These are phyloP conservation scores for Mesorhabditis spiculigera DNA, from an alignment of 2,888 invertebrate genomes.

Conservation along the genomic window DNA sequence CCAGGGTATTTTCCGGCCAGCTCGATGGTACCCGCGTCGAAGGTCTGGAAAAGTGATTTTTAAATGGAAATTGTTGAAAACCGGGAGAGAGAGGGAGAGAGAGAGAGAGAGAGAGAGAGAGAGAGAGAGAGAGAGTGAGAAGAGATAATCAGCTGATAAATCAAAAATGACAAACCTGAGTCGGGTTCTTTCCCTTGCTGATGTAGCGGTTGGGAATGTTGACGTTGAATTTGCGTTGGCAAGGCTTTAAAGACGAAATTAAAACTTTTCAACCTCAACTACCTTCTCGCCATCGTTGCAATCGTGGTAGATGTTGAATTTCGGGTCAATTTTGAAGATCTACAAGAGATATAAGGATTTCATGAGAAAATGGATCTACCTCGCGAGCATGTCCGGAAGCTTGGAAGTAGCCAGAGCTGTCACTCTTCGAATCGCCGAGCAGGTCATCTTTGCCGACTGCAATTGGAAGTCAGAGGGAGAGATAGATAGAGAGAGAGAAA, in stretches of 20 bases:
- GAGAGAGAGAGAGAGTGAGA: too few relatives aligned
- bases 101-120: too few relatives aligned
- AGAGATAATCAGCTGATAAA: too few relatives aligned
- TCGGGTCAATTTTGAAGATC: not conserved
- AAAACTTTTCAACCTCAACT: not conserved
- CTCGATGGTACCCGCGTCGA: conserved; percentile 32
- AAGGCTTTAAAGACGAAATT: not conserved
- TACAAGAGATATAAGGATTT: not conserved
- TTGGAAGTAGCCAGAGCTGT: not conserved
- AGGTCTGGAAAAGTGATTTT: conserved; percentile 15
- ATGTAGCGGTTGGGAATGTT: conserved; percentile 2
- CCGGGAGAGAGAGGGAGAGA: too few relatives aligned
- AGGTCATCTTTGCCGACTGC: conserved; percentile 2
- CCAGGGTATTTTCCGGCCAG: conserved; percentile 29
- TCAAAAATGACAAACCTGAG: not conserved
- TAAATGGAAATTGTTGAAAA: too few relatives aligned
- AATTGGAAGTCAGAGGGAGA: not conserved
- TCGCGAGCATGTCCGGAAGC: conserved; percentile 5
- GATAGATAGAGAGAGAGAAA: too few relatives aligned
- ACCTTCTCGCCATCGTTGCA: conserved; percentile 1
- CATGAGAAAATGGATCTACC: not conserved
- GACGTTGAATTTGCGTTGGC: conserved; percentile 5
- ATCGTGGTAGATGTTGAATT: conserved; percentile 4
- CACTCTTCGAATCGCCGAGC: not conserved
- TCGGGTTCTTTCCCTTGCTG: not conserved